These are phyloP conservation scores for Heterodera filipjevi DNA, from an alignment of 2,888 invertebrate genomes.

Conservation along the genomic window DNA sequence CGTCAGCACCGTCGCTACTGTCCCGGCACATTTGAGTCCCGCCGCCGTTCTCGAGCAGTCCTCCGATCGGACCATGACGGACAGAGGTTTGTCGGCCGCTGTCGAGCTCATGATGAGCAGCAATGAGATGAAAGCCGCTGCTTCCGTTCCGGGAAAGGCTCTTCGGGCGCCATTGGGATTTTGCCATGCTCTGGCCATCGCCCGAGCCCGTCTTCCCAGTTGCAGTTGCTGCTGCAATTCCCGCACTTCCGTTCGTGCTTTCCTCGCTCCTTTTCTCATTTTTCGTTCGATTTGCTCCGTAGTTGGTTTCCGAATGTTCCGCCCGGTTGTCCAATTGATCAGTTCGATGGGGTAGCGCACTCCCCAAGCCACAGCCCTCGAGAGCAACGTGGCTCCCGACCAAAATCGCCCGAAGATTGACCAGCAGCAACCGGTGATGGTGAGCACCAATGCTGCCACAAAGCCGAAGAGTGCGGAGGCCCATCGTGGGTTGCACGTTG, in stretches of 20 bases:
- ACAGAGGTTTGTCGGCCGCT: neutral
- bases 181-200: too few species aligned
- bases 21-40: neutral
- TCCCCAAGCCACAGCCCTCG: neutral
- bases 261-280: too few species aligned
- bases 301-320: neutral
- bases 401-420: neutral
- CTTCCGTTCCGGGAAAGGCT: too few species aligned
- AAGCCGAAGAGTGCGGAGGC: slow-evolving; percentile 2
- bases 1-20: neutral
- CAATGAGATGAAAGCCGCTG: too few species aligned
- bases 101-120: too few species aligned
- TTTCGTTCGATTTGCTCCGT: neutral
- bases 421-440: neutral
- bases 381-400: neutral
- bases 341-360: neutral
- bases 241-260: too few species aligned
- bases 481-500: slow-evolving; percentile 10
- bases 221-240: too few species aligned
- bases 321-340: neutral
- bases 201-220: too few species aligned
- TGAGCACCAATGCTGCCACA: neutral
- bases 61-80: neutral
- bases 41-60: neutral
- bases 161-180: too few species aligned